Base-by-base conservation (phyloP, 2,797 vertebrate species). In the Gobionotothen gibberifrons region DNA sequence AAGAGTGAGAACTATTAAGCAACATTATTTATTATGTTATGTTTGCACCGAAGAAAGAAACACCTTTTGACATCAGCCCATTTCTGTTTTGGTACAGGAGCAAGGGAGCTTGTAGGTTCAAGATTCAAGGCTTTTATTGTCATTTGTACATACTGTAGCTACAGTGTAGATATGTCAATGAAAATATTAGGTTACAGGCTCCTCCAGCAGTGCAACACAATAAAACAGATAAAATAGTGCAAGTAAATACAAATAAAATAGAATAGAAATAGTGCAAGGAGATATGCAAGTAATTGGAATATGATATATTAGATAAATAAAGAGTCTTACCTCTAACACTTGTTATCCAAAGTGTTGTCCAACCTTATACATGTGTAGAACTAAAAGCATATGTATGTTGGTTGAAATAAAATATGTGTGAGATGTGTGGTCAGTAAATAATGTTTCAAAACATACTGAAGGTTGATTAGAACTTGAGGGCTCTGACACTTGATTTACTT, bases 51-150 rank as follows among this genome's bases (percentile, higher is more conserved):
- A 14, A 19, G 13, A 49, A 11, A 61, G 17, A 48, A 11, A 21
- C 32, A 17, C 3, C 9, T 49, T 40, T 11, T 21, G 29, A 60
- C 46, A 9, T 14, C 3, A 10, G 1, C 36, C 51, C 17, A 22
- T 52, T 54, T 69, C 13, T 69, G 19, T 65, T 60, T 53, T 39
- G 22, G 44, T 36, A n/a, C 42, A 32, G 16, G 6, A 44, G 54
- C 22, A 43, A 67, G 10, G n/a, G 10, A 59, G 15, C 19, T 11
- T 26, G 26, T 26, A 26, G 26, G 3, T 26, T 26, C 26, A 26
- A 4, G 26, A 26, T 26, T 26, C 26, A 26, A 26, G 22, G 22
- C 22, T 26, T 26, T 26, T 26, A 26, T 26, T 26, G 22, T 26
- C 22, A 26, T 26, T 4, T 26, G 22, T 26, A 26, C 22, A 26